Evolutionary conservation across 1,140 invertebrate species (phyloP), one percentile per base, ranked within the genome.

Genomic region (Triops longicaudatus): DNA sequence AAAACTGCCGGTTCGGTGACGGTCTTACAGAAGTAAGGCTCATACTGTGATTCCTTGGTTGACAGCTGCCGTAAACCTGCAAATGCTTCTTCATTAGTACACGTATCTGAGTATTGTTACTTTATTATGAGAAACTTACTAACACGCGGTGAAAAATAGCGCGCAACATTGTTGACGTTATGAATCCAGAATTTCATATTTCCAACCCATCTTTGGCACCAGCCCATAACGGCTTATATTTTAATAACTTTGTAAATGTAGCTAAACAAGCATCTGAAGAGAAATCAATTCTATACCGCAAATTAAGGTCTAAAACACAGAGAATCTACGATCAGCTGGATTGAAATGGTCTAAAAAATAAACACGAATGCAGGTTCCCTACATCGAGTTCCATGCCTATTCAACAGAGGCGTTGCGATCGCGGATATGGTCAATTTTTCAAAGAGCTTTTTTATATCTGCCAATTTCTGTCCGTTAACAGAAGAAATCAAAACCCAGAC

Each of bases 1-100:
- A 88, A 88, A 27, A 76, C 73, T 6, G 72, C 44, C 28, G 77
- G 71, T 3, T 80, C 75, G 26, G 76, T 17, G 26, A 41, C 17
- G 22, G 63, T 77, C 41, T 72, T 42, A n/a, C 72, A 14, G 17
- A 63, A 63, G 50, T 63, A 63, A n/a, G 50, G 50, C 50, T 63
- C 50, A 5, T 17, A 17, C 0, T 22, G 50, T 63, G 14, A 5
- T n/a, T 63, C 22, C 22, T 22, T 63, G 7, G 50, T 63, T 63
- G 50, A 63, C 50, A 63, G 10, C 22, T 10, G 14, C 50, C n/a
- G 14, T 9, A 63, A 63, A 63, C 50, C 50, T 63, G 17, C 4
- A 22, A 22, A 63, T n/a, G 6, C 6, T n/a, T 63, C 10, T n/a
- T 12, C 17, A 63, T 63, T 63, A 17, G 50, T 9, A 6, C 6